Conservation (phyloP, 2,113 vertebrate species). For the Lagopus leucura region DNA sequence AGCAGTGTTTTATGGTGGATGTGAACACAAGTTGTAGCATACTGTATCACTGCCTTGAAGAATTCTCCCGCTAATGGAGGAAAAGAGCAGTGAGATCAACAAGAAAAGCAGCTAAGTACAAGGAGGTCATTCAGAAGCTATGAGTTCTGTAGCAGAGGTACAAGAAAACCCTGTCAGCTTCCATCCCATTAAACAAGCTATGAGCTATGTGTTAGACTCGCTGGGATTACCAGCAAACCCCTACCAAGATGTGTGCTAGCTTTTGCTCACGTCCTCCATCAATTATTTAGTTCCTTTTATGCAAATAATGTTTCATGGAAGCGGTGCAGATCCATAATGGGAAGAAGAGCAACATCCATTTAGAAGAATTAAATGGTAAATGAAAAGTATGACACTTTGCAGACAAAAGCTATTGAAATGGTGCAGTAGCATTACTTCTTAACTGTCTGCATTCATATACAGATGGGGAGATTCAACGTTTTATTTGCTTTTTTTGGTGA, state of each 20-base stretch:
- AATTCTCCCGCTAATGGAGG: conserved; percentile 59
- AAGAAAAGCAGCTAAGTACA: conserved; percentile 60
- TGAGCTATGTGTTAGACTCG: conserved; percentile 77
- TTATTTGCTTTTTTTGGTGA: background rate
- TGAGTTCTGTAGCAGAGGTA: conserved; percentile 77
- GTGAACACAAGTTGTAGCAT: conserved; percentile 2
- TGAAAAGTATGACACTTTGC: conserved; percentile 39
- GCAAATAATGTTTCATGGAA: conserved; percentile 80
- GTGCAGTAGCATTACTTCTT: background rate
- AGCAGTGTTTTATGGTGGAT: background rate
- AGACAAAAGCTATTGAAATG: conserved; percentile 21
- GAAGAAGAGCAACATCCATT: conserved; percentile 63
- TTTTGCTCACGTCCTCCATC: conserved; percentile 76
- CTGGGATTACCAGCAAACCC: conserved; percentile 62
- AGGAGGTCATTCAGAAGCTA: conserved; percentile 60
- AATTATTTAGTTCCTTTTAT: conserved; percentile 87
- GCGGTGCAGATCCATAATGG: conserved; percentile 54
- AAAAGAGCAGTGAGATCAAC: conserved; percentile 55
- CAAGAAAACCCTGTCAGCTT: conserved; percentile 84
- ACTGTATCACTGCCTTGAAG: background rate
- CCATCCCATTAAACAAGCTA: conserved; percentile 85
- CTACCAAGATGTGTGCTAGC: conserved; percentile 68
- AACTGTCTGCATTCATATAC: background rate
- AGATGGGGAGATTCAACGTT: background rate
- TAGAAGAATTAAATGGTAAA: conserved; percentile 71